Base-by-base conservation (phyloP, 1,140 invertebrate species). In the Drosophila punjabiensis region DNA sequence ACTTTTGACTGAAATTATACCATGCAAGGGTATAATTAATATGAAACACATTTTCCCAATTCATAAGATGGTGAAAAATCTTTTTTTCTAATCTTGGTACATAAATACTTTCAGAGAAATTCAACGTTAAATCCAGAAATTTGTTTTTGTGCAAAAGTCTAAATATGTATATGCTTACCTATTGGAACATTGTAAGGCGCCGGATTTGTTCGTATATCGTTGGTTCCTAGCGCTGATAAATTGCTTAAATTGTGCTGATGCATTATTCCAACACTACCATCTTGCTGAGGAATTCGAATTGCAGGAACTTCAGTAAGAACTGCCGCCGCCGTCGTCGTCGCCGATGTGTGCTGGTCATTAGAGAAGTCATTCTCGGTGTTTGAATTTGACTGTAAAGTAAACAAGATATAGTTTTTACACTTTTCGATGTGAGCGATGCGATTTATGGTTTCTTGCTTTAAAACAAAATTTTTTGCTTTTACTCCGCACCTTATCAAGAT, bases 401-500 rank as follows among this genome's bases (percentile, higher is more conserved):
- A 18, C 7, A 53, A 56, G 33, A 52, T 20, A 20, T 7, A 32
- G 20, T 35, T 39, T 18, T 18, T 47, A 47, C 11, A 47, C 14
- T 64, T 37, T 61, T 74, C 37, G 8, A 41, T 47, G 28, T 1
- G 20, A 16, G 24, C 6, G 11, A 37, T 11, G 4, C 5, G 11
- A 37, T 13, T 5, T 37, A 37, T 37, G 11, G 5, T 35, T 5
- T 37, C 35, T 37, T 37, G 35, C 35, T 37, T 37, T 11, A 33
- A 33, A 33, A 33, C 33, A 24, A 43, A 8, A 48, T 50, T 28
- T 30, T 43, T 39, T 53, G 11, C 6, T 10, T 16, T 52, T 10
- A 30, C 7, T 32, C 9, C 10, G 28, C 33, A 48, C 91, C 82
- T 92, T 91, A 55, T 83, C 89, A 8, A 88, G 59, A 63, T 93